Evolutionary conservation across 64 coral and sea anemone species (phyloP), one percentile per base, ranked within the genome.

Genomic region (Actinia tenebrosa): DNA sequence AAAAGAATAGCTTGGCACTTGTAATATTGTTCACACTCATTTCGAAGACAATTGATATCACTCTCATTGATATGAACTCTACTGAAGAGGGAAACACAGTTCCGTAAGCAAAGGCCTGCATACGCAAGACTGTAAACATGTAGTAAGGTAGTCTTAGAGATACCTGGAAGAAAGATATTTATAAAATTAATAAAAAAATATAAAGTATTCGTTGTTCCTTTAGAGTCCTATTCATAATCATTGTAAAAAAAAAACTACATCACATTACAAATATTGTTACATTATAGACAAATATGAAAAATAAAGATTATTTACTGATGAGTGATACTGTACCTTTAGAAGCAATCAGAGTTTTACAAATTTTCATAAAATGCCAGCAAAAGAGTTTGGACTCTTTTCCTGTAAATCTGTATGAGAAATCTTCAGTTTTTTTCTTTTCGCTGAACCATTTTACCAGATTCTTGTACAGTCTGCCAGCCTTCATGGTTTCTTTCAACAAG

Each of bases 1-100:
- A 94, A 72, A 25, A 94, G 89, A 83, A 94, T 84, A 79, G 83
- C 60, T 37, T 94, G 77, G 60, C 64, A 82, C 71, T 94, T 94
- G 52, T 90, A 94, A 85, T 94, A 94, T 26, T 77, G 77, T 68
- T 91, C 64, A 87, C 93, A 91, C 9, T 88, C 64, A 25, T 44
- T 77, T 79, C 58, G 23, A 75, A 94, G 86, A 77, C 78, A 53
- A 44, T 26, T 56, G 45, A 94, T 78, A 55, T 87, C 59, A 86
- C 85, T 77, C 66, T 83, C 89, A 88, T 80, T 88, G 64, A 94
- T 88, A 68, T 90, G 83, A 47, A 91, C 89, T 86, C 93, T 87
- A 63, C 61, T 83, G 82, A 84, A 94, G 58, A 94, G 78, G 59
- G 93, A 87, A 60, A 55, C 89, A 85, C 78, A 78, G 75, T 90